A percentile compares a stretch with the other conserved stretches of the same genome.
Evolutionary conservation across 64 coral and sea anemone genomes (phyloP).

Genomic region (Dendronephthya gigantea): DNA sequence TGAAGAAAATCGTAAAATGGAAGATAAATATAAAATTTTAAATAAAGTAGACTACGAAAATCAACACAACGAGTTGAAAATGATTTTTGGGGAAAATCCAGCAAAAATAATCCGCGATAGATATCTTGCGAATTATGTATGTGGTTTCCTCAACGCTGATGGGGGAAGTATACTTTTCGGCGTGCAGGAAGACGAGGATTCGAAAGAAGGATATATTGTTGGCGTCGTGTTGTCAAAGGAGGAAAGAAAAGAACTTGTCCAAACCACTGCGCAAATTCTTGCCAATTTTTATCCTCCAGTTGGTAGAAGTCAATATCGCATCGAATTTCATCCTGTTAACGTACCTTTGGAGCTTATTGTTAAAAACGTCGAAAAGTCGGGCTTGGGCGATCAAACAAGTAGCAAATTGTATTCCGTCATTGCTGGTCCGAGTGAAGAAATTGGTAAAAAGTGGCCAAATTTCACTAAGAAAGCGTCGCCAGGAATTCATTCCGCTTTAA

Average conservation of each 20-base stretch:
- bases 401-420: slow-evolving; percentile 20
- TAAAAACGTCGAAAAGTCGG: too few relatives aligned
- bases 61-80: slow-evolving; percentile 50
- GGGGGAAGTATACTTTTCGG: slow-evolving; percentile 57
- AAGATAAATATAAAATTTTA: too few relatives aligned
- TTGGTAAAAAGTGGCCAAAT: too few relatives aligned
- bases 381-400: too few relatives aligned
- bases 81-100: slow-evolving; percentile 42
- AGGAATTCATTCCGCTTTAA: too few relatives aligned
- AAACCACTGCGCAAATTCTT: slow-evolving; percentile 18
- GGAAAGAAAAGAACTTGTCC: slow-evolving; percentile 13
- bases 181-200: slow-evolving; percentile 39
- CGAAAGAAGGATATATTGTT: slow-evolving; percentile 19
- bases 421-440: slow-evolving; percentile 14
- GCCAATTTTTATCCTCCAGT: slow-evolving; percentile 53
- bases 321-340: slow-evolving; percentile 29
- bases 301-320: slow-evolving; percentile 28
- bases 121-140: slow-evolving; percentile 44
- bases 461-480: too few relatives aligned
- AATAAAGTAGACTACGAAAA: too few relatives aligned
- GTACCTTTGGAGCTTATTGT: slow-evolving; percentile 21
- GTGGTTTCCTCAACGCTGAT: slow-evolving; percentile 38
- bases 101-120: slow-evolving; percentile 18
- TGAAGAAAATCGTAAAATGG: too few relatives aligned
- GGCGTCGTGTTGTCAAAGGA: slow-evolving; percentile 29